Percentiles rank a stretch among this genome's conserved stretches.
phyloP scores from a whole-genome alignment of 1,140 invertebrate genomes.

The Arctopsyche grandis region DNA sequence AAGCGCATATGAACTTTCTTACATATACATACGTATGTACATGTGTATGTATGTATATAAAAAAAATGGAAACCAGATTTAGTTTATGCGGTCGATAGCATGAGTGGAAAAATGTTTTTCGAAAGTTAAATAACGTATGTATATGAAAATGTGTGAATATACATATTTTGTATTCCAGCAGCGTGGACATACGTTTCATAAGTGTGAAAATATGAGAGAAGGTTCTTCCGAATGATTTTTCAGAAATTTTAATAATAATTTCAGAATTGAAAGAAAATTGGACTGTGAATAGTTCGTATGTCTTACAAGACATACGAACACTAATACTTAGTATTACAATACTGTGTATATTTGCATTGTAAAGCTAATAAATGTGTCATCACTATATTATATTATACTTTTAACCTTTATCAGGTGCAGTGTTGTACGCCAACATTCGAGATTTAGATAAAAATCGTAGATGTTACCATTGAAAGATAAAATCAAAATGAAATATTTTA shows the following conservation, averaged over 20 bases:
- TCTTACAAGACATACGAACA: no score
- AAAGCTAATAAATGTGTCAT: not conserved
- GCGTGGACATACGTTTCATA: no score
- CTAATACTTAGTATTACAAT: no score
- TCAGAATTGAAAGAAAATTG: no score
- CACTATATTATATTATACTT: not conserved
- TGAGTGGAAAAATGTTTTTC: not conserved
- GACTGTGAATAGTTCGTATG: no score
- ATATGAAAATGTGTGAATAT: not conserved
- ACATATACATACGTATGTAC: not conserved
- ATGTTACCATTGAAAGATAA: not conserved
- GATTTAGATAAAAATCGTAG: conserved; percentile 9
- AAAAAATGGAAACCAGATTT: no score
- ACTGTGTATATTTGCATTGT: conserved; percentile 20
- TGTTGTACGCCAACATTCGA: conserved; percentile 1
- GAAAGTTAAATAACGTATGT: not conserved
- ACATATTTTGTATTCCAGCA: no score
- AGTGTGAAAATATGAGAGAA: no score
- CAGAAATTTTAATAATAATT: no score
- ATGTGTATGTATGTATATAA: not conserved
- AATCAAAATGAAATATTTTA: no score
- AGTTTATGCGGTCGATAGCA: not conserved
- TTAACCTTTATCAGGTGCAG: conserved; percentile 19
- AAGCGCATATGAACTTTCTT: no score
- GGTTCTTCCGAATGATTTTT: no score